phyloP scores from a whole-genome alignment of 2,797 vertebrate genomes.

The Halcyon chelicuti region DNA sequence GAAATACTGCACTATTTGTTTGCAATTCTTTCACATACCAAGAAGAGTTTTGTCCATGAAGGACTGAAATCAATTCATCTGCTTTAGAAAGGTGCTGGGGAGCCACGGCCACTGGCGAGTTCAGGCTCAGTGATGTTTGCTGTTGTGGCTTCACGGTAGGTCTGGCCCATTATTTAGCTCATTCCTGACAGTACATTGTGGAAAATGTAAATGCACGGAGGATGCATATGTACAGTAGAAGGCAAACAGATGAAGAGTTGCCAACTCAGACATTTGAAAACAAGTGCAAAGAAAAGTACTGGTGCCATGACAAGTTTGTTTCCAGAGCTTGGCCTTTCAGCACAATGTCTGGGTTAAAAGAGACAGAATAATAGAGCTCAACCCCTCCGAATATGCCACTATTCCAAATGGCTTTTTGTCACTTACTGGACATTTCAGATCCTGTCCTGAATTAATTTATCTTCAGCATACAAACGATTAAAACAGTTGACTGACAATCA shows the following conservation, averaged over 20 bases:
- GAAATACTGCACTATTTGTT: neutral
- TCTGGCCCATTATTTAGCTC: neutral
- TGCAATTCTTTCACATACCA: neutral
- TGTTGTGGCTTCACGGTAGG: neutral
- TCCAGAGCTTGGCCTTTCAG: neutral
- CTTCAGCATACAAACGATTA: neutral
- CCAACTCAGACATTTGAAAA: neutral
- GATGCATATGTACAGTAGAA: rapidly evolving
- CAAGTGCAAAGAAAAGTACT: neutral
- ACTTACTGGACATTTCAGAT: neutral
- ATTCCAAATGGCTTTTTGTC: neutral
- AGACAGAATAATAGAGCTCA: neutral
- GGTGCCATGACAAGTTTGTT: neutral
- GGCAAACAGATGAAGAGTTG: neutral
- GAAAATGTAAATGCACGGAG: neutral
- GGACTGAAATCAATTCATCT: neutral
- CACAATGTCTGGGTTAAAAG: neutral
- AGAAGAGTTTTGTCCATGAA: rapidly evolving
- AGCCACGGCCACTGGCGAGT: rapidly evolving
- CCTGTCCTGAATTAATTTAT: neutral
- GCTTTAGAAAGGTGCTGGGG: neutral
- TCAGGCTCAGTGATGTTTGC: neutral
- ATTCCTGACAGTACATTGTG: neutral
- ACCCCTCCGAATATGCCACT: neutral
- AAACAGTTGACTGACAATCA: neutral